These are phyloP conservation scores for Bombus confusus DNA, from an alignment of 1,140 invertebrate genomes.

Conservation along the genomic window DNA sequence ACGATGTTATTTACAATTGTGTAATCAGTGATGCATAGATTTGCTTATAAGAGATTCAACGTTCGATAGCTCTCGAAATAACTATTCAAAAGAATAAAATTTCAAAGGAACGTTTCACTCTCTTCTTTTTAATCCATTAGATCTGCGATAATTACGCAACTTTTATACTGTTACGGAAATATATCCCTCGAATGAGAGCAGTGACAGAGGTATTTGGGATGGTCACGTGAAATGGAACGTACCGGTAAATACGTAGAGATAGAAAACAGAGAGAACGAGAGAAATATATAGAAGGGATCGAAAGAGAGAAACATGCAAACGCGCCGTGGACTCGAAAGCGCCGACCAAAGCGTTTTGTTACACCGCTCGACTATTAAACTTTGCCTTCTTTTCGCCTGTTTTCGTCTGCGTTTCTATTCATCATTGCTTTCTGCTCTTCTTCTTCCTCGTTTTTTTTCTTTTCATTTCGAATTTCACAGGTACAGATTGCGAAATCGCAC, in stretches of 20 bases:
- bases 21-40: not conserved
- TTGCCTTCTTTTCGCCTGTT: conserved; percentile 35
- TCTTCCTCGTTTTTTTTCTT: not conserved
- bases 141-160: not conserved
- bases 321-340: conserved; percentile 71
- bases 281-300: conserved; percentile 21
- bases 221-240: conserved; percentile 40
- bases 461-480: conserved; percentile 18
- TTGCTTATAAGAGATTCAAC: not conserved
- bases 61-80: not conserved
- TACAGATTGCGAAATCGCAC: conserved; percentile 19
- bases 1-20: not conserved
- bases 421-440: not conserved
- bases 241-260: not conserved
- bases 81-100: not conserved
- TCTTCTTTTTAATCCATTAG: not conserved
- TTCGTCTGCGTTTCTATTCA: not conserved
- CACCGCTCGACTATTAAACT: conserved; percentile 64
- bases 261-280: conserved; percentile 50
- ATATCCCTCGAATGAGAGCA: not conserved
- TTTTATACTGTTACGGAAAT: not conserved
- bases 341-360: conserved; percentile 71
- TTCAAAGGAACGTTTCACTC: not conserved
- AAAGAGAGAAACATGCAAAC: conserved; percentile 65
- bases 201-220: not conserved